Base-by-base conservation (phyloP, 2,888 invertebrate species). In the Eristalinus sepulchralis region DNA sequence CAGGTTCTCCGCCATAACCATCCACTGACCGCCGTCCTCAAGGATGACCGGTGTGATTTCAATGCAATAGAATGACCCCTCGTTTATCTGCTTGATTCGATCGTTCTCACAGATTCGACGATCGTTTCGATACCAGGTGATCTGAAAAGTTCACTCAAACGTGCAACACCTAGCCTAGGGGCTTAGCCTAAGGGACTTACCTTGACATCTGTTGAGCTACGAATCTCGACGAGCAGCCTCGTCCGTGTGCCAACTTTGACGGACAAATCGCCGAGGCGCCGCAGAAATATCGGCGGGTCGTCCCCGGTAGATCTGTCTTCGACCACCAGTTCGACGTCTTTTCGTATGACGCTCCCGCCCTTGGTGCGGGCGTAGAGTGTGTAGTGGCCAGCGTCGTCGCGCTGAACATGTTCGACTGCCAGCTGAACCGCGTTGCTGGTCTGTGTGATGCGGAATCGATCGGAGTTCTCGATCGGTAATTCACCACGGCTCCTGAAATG, bases 201-300 rank as follows among this genome's bases (percentile, higher is more conserved):
- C 95, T 96, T 96, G 89, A 96, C 94, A 91, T 96, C 96, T 62
- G 96, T 95, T 67, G 96, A 94, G 93, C 96, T 97, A 91, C 95
- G 94, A 88, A 97, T 96, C 93, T 97, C 97, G 64, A 97, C 96
- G 64, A 97, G 94, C 90, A 97, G 96, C 89, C 97, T 94, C 0
- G 97, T 96, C 90, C 97, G 94, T 59, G 97, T 97, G 90, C 98
- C 98, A 90, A 98, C 97, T 93, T 98, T 97, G 83, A 97, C 97
- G 13, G 96, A 95, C 72, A 97, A 95, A 93, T 98, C 97, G 90
- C 96, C 96, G 71, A 98, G 95, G 87, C 97, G 94, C 84, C 98
- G 94, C 85, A 97, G 93, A 93, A 98, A 98, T 88, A 95, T 94
- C 27, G 98, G 98, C 10, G 96, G 96, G 92, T 96, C 95, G 84